Conservation (phyloP, 2,113 vertebrate species). For the Heliornis fulica region DNA sequence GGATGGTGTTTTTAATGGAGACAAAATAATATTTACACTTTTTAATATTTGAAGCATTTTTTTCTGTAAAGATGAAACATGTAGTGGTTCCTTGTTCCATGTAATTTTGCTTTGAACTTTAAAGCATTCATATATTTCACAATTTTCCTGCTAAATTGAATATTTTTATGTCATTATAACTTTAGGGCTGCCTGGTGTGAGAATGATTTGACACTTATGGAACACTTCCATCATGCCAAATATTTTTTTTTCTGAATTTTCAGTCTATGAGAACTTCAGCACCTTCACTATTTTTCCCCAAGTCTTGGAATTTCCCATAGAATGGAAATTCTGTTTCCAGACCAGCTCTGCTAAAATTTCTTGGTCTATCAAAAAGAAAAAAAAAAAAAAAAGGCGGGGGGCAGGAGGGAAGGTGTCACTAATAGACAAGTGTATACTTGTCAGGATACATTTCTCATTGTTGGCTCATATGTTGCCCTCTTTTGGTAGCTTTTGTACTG, state of each 20-base stretch:
- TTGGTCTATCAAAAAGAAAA: constrained; percentile 7
- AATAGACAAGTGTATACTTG: neutral
- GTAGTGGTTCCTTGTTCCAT: neutral
- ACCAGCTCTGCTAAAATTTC: neutral
- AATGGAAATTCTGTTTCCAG: constrained; percentile 3
- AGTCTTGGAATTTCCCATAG: neutral
- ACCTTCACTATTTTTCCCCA: neutral
- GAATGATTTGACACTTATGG: constrained; percentile 30
- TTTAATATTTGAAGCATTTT: neutral
- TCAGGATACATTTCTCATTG: constrained; percentile 56
- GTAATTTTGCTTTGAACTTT: constrained; percentile 14
- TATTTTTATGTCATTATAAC: constrained; percentile 41
- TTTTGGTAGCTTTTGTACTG: constrained; percentile 67
- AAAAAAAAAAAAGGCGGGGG: neutral
- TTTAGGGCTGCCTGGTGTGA: neutral
- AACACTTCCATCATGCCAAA: constrained; percentile 9
- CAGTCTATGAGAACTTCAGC: neutral
- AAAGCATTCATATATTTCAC: neutral
- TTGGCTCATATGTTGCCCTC: constrained; percentile 68
- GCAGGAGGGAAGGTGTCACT: neutral
- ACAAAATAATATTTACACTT: neutral
- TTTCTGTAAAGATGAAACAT: neutral
- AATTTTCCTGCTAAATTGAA: constrained; percentile 2
- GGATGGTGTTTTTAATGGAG: neutral
- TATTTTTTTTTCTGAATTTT: constrained; percentile 32